phyloP scores from a whole-genome alignment of 1,140 invertebrate species.

The Meloidogyne hapla region DNA sequence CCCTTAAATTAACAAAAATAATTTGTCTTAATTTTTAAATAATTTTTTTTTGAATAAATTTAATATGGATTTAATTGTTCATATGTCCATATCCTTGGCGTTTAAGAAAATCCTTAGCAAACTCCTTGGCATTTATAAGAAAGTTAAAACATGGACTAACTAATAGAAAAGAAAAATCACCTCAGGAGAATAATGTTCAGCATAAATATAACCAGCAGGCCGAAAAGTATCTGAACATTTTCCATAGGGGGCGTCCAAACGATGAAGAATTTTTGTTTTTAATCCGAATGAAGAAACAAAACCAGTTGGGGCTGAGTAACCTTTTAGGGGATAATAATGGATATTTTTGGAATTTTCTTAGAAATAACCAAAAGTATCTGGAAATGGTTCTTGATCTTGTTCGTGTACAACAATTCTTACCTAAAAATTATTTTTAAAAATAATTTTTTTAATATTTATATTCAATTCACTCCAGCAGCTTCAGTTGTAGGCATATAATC shows the following conservation, averaged over 20 bases:
- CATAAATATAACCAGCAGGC: constrained; percentile 60
- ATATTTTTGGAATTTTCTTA: constrained; percentile 27
- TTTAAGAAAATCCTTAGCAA: too few relatives aligned
- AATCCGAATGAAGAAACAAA: constrained; percentile 63
- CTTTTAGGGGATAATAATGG: constrained; percentile 32
- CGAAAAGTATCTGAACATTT: constrained; percentile 59
- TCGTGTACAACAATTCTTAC: constrained; percentile 62
- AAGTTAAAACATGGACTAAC: too few relatives aligned
- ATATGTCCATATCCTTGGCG: too few relatives aligned
- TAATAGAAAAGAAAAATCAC: constrained; percentile 25
- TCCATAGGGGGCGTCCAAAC: constrained; percentile 57
- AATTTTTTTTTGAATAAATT: too few relatives aligned
- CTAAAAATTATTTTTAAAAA: constrained; percentile 11
- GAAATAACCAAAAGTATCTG: constrained; percentile 57
- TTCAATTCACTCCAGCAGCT: constrained; percentile 51
- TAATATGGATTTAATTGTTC: too few relatives aligned
- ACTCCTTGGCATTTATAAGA: too few relatives aligned
- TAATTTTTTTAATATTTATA: background rate
- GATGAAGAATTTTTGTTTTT: constrained; percentile 63
- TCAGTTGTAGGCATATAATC: constrained; percentile 64
- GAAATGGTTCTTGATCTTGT: constrained; percentile 63
- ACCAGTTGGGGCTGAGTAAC: constrained; percentile 61
- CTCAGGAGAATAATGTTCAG: constrained; percentile 63
- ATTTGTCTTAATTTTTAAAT: too few relatives aligned
- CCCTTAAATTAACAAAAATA: constrained; percentile 44